Percentiles rank a stretch among this genome's conserved stretches.
These are phyloP conservation scores for Neuroterus valhalla DNA, from an alignment of 1,140 invertebrate genomes.

Conservation along the genomic window DNA sequence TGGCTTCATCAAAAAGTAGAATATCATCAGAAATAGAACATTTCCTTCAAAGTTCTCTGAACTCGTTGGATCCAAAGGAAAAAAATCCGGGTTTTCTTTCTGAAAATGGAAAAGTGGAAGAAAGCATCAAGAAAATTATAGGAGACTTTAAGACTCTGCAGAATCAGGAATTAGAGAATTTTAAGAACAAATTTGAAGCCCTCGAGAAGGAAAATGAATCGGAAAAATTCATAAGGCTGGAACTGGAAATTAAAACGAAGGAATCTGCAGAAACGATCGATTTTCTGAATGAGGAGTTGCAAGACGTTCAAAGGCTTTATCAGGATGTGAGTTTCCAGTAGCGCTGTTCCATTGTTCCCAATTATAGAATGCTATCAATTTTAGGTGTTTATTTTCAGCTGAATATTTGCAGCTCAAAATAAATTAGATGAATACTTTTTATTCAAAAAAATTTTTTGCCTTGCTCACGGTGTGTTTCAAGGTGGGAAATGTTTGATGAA, in stretches of 20 bases:
- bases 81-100: constrained; percentile 37
- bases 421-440: too few species aligned
- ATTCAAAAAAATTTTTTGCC: too few species aligned
- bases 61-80: constrained; percentile 34
- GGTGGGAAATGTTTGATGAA: too few species aligned
- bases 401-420: too few species aligned
- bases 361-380: too few species aligned
- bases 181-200: constrained; percentile 55
- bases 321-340: constrained; percentile 51
- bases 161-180: constrained; percentile 50
- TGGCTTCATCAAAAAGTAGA: not conserved
- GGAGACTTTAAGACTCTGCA: constrained; percentile 45
- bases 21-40: constrained; percentile 31
- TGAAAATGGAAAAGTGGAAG: constrained; percentile 45
- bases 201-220: constrained; percentile 52
- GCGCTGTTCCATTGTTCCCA: not conserved
- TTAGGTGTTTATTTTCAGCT: too few species aligned
- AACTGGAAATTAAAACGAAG: constrained; percentile 51
- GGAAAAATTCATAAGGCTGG: constrained; percentile 43
- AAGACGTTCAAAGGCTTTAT: constrained; percentile 55
- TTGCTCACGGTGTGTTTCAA: too few species aligned
- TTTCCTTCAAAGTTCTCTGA: constrained; percentile 27
- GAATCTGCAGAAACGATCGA: constrained; percentile 50
- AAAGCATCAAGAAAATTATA: constrained; percentile 44
- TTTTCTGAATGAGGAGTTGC: constrained; percentile 54